phyloP scores from a whole-genome alignment of 2,113 vertebrate species.

The Takifugu bimaculatus region DNA sequence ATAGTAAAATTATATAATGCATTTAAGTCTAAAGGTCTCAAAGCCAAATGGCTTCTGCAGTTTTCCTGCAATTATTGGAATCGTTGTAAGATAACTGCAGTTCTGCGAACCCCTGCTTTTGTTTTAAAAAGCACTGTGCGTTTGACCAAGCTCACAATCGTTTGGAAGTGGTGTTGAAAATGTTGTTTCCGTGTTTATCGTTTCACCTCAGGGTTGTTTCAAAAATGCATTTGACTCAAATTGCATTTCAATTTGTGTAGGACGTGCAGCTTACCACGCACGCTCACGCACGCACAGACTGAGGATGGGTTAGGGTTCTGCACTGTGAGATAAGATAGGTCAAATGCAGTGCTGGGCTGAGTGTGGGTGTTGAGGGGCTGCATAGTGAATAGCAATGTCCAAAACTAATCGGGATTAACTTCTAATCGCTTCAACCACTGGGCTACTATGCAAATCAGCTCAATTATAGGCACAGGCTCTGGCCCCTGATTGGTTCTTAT shows the following conservation, averaged over 20 bases:
- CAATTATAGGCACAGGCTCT: slow-evolving; percentile 58
- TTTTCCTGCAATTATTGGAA: neutral
- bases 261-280: slow-evolving; percentile 27
- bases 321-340: slow-evolving; percentile 69
- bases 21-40: too few species aligned
- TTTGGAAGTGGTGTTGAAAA: slow-evolving; percentile 28
- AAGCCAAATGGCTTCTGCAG: neutral
- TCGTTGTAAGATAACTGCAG: neutral
- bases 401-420: slow-evolving; percentile 74
- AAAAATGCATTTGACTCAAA: slow-evolving; percentile 42
- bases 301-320: slow-evolving; percentile 62
- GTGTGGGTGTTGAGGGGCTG: slow-evolving; percentile 49
- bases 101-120: neutral
- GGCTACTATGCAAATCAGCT: slow-evolving; percentile 67
- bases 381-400: slow-evolving; percentile 69
- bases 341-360: slow-evolving; percentile 53
- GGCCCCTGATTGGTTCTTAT: slow-evolving; percentile 66
- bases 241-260: slow-evolving; percentile 47
- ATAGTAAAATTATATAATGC: too few species aligned
- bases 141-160: slow-evolving; percentile 1
- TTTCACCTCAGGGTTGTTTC: slow-evolving; percentile 50
- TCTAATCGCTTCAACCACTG: slow-evolving; percentile 68
- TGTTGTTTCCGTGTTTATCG: slow-evolving; percentile 37
- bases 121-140: neutral
- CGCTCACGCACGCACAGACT: slow-evolving; percentile 1